phyloP scores from a whole-genome alignment of 2,797 vertebrate genomes.

The Schizopygopsis malacanthus region DNA sequence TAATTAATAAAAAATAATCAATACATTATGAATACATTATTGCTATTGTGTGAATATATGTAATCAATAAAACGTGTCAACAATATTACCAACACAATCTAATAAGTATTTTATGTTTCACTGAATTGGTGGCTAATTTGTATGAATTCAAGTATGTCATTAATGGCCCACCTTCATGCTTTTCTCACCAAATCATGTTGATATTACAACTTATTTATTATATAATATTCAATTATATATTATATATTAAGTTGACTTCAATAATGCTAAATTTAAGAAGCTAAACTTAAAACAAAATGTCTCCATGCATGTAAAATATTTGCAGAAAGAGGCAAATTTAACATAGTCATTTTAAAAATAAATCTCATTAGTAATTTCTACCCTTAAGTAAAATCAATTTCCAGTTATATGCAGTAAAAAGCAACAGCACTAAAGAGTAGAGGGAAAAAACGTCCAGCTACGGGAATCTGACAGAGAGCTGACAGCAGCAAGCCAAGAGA shows the following conservation, averaged over 20 bases:
- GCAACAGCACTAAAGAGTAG: constrained; percentile 7
- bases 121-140: too few relatives aligned
- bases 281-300: neutral
- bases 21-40: too few relatives aligned
- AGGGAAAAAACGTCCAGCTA: constrained; percentile 1
- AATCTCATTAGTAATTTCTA: constrained; percentile 27
- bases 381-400: constrained; percentile 32
- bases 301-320: neutral
- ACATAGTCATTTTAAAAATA: neutral
- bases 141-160: too few relatives aligned
- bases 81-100: too few relatives aligned
- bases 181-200: too few relatives aligned
- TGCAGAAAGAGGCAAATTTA: neutral
- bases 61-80: too few relatives aligned
- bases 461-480: constrained; percentile 37
- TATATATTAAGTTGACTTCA: neutral
- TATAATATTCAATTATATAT: neutral
- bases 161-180: neutral
- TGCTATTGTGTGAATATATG: too few relatives aligned
- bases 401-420: constrained; percentile 8
- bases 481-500: constrained; percentile 42
- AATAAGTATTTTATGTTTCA: too few relatives aligned
- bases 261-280: neutral
- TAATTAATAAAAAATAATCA: too few relatives aligned
- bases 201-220: neutral